A percentile compares a stretch with the other conserved stretches of the same genome.
Conservation (phyloP, 2,113 vertebrate species). For the Carassius carassius region DNA sequence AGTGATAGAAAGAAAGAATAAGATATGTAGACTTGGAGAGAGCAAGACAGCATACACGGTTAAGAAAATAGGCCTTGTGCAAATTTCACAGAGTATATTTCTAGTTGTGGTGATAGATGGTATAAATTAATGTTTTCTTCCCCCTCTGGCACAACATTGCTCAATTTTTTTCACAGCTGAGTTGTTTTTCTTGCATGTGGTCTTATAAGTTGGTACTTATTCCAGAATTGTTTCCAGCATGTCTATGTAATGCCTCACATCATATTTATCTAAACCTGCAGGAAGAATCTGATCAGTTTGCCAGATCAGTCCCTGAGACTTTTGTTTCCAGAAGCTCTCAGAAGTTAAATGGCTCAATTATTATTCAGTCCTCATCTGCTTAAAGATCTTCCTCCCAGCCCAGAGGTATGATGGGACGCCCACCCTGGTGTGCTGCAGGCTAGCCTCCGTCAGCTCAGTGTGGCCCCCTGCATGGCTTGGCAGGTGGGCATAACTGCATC, state of each 20-base stretch:
- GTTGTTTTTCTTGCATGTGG: background rate
- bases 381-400: slow-evolving; percentile 42
- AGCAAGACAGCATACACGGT: background rate
- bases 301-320: slow-evolving; percentile 27
- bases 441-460: slow-evolving; percentile 34
- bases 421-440: slow-evolving; percentile 8
- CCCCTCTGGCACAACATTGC: slow-evolving; percentile 8
- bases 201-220: slow-evolving; percentile 8
- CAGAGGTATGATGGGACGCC: slow-evolving; percentile 34
- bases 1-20: background rate
- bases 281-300: slow-evolving; percentile 36
- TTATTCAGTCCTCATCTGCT: slow-evolving; percentile 40
- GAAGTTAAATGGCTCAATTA: slow-evolving; percentile 32
- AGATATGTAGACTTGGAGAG: background rate
- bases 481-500: slow-evolving; percentile 52
- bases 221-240: slow-evolving; percentile 19
- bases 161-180: background rate
- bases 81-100: slow-evolving; percentile 25
- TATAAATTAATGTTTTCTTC: slow-evolving; percentile 8
- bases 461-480: slow-evolving; percentile 36
- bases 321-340: background rate
- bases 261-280: slow-evolving; percentile 13
- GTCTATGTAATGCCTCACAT: background rate
- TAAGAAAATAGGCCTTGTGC: slow-evolving; percentile 17
- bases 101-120: background rate